These are phyloP conservation scores for Heliopora coerulea DNA, from an alignment of 92 coral and sea anemone species.

Conservation along the genomic window DNA sequence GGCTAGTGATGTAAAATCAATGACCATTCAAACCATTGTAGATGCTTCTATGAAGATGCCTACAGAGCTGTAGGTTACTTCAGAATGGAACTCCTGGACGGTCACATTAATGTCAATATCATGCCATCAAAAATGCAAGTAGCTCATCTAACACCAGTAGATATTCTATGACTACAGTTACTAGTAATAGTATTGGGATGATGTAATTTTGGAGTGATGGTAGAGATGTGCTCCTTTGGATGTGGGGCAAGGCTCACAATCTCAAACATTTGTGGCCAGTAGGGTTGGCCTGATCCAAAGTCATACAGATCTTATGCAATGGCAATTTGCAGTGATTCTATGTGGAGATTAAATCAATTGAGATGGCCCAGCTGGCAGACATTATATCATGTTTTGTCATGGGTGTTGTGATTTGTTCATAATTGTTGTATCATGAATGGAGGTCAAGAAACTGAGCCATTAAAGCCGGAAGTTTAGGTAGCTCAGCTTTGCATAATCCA, in stretches of 20 bases:
- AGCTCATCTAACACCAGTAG: slow-evolving; percentile 55
- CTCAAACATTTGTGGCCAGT: slow-evolving; percentile 53
- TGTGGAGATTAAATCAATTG: slow-evolving; percentile 33
- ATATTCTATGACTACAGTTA: slow-evolving; percentile 28
- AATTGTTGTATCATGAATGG: slow-evolving; percentile 4
- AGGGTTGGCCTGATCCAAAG: slow-evolving; percentile 59
- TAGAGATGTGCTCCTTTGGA: slow-evolving; percentile 42
- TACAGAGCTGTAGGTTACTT: slow-evolving; percentile 44
- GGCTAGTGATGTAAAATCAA: neutral
- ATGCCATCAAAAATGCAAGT: slow-evolving; percentile 52
- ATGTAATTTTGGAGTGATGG: slow-evolving; percentile 40
- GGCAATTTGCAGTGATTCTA: slow-evolving; percentile 32
- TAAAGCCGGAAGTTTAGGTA: slow-evolving; percentile 39
- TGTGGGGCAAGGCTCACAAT: slow-evolving; percentile 34
- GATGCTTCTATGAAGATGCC: slow-evolving; percentile 57
- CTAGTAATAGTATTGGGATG: slow-evolving; percentile 45
- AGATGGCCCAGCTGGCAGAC: slow-evolving; percentile 33
- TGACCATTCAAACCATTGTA: slow-evolving; percentile 48
- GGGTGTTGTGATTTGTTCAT: slow-evolving; percentile 43
- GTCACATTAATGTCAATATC: slow-evolving; percentile 22
- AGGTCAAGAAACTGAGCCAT: neutral
- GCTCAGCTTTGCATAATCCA: slow-evolving; percentile 44
- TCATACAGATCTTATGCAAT: slow-evolving; percentile 42
- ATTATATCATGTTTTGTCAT: slow-evolving; percentile 22
- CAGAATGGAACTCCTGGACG: slow-evolving; percentile 39